Evolutionary conservation across 2,113 vertebrate species (phyloP).

Genomic region (Leptosomus discolor): DNA sequence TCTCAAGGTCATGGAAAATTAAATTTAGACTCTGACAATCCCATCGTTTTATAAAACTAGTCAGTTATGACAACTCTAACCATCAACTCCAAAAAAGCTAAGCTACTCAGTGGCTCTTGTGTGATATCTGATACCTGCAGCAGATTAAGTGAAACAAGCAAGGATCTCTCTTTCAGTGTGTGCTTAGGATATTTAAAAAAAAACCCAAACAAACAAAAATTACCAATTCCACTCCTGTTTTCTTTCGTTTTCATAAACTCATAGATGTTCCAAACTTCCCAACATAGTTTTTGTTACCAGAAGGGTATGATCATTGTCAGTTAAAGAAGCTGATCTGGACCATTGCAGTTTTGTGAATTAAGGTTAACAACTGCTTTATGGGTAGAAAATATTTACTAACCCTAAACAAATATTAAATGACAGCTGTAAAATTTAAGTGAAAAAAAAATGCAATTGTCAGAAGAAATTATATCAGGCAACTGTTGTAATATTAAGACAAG

Average conservation of each 20-base stretch:
- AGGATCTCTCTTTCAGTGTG: background rate
- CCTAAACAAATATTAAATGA: background rate
- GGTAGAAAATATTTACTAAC: background rate
- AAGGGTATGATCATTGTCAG: background rate
- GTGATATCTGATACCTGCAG: background rate
- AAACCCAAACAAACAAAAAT: background rate
- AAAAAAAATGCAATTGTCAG: background rate
- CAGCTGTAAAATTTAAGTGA: background rate
- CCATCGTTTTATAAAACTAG: slow-evolving; percentile 20
- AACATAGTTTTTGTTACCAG: background rate
- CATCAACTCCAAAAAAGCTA: background rate
- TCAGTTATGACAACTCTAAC: background rate
- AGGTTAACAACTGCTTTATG: background rate
- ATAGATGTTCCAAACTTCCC: background rate
- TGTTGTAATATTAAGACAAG: background rate
- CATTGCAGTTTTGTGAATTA: background rate
- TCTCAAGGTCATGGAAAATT: slow-evolving; percentile 38
- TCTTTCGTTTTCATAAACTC: background rate
- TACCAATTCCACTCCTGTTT: background rate
- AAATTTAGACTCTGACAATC: slow-evolving; percentile 35
- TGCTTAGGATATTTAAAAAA: background rate
- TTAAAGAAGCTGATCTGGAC: background rate
- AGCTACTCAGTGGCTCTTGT: background rate
- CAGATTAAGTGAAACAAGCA: background rate
- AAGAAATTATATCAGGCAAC: background rate